These are phyloP conservation scores for Rhagonycha lutea DNA, from an alignment of 2,888 invertebrate species.

Conservation along the genomic window DNA sequence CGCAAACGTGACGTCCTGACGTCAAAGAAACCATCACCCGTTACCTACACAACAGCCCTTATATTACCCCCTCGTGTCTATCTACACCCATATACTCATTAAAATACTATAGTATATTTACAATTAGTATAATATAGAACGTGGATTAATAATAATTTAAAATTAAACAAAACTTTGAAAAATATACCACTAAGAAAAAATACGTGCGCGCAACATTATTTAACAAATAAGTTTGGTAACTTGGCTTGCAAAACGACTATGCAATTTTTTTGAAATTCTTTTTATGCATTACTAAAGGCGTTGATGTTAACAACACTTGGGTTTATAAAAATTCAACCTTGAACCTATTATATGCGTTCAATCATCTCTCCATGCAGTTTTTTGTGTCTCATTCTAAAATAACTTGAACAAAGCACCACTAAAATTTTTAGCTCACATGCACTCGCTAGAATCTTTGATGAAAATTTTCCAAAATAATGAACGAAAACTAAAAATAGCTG, in stretches of 20 bases:
- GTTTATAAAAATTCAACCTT: slow-evolving; percentile 19
- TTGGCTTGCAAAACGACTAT: background rate
- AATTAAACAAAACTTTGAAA: background rate
- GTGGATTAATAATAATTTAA: background rate
- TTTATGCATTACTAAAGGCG: background rate
- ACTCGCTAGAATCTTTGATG: background rate
- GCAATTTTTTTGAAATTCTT: background rate
- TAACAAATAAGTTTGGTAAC: background rate
- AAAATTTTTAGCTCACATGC: background rate
- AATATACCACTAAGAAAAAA: too few relatives aligned
- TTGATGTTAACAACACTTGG: background rate
- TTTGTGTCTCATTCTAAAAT: slow-evolving; percentile 20
- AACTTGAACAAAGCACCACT: slow-evolving; percentile 3
- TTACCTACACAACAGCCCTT: slow-evolving; percentile 30
- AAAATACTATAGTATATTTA: background rate
- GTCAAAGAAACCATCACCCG: slow-evolving; percentile 39
- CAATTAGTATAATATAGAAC: background rate
- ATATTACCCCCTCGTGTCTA: slow-evolving; percentile 9
- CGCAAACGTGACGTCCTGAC: slow-evolving; percentile 41
- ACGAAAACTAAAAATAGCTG: background rate
- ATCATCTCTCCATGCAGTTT: slow-evolving; percentile 26
- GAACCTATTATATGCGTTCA: slow-evolving; percentile 27
- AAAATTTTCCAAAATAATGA: background rate
- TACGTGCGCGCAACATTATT: background rate
- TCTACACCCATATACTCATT: background rate